Percentiles rank a stretch among this genome's conserved stretches.
Evolutionary conservation across 1,140 invertebrate genomes (phyloP).

Genomic region (Apis dorsata): DNA sequence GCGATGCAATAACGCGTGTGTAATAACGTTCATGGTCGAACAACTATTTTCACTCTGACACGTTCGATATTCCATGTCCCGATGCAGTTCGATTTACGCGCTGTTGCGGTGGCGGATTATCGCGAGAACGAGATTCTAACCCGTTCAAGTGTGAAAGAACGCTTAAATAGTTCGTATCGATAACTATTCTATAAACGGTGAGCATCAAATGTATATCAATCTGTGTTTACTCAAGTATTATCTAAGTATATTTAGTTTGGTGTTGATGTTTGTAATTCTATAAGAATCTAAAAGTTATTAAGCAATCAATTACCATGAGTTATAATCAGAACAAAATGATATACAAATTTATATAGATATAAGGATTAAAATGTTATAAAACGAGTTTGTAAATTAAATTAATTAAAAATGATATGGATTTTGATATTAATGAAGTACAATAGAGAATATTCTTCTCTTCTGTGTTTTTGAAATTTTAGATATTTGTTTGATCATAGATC

Average conservation of each 20-base stretch:
- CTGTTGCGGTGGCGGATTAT: not conserved
- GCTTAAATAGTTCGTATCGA: conserved; percentile 18
- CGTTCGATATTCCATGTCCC: not conserved
- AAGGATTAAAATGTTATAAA: no score
- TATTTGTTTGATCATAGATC: no score
- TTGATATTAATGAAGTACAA: no score
- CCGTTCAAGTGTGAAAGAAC: conserved; percentile 2
- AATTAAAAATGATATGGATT: no score
- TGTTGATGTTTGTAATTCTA: no score
- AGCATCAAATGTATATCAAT: no score
- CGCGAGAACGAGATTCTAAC: not conserved
- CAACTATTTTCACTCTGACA: not conserved
- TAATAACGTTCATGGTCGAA: conserved; percentile 6
- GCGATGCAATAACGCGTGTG: not conserved
- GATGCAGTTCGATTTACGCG: not conserved
- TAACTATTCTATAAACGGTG: conserved; percentile 36
- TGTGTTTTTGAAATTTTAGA: no score
- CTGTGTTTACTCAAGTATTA: not conserved
- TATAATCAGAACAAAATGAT: not conserved
- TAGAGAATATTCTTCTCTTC: no score
- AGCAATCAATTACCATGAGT: not conserved
- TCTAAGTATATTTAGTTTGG: conserved; percentile 5
- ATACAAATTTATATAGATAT: no score
- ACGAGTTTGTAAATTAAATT: no score
- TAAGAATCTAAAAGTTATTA: conserved; percentile 39